phyloP scores from a whole-genome alignment of 2,113 vertebrate species.

The Chloebia gouldiae region DNA sequence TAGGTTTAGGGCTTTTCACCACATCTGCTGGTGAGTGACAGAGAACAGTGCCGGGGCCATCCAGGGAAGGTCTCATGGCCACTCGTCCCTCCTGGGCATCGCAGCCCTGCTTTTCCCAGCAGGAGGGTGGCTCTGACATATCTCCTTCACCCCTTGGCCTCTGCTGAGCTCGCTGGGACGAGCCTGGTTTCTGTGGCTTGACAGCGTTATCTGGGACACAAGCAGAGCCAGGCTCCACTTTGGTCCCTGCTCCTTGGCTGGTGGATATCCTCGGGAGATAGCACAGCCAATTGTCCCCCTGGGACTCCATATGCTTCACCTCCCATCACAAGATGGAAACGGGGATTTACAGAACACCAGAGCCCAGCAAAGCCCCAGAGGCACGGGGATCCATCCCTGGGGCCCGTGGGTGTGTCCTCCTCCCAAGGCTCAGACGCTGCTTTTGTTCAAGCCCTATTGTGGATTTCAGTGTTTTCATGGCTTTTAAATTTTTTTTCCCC shows the following conservation, averaged over 20 bases:
- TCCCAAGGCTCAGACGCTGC: fast-evolving
- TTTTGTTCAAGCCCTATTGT: background rate
- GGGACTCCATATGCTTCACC: background rate
- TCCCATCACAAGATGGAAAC: background rate
- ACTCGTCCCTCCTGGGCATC: background rate
- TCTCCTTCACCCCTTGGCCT: slow-evolving; percentile 7
- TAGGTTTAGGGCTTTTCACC: background rate
- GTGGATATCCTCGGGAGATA: background rate
- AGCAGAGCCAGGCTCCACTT: background rate
- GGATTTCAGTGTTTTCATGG: background rate
- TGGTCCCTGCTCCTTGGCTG: background rate
- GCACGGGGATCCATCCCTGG: fast-evolving
- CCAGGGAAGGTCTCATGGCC: background rate
- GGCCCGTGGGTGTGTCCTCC: background rate
- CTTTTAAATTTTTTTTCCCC: fast-evolving
- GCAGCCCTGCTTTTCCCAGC: background rate
- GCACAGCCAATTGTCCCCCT: background rate
- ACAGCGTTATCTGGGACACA: slow-evolving; percentile 13
- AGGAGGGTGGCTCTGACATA: background rate
- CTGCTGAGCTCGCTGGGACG: background rate
- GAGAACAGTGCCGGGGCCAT: background rate
- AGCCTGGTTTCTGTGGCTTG: background rate
- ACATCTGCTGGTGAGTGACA: background rate
- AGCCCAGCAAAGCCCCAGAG: background rate
- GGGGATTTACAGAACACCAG: fast-evolving